phyloP scores from a whole-genome alignment of 2,113 vertebrate species.

The Hyaena hyaena region DNA sequence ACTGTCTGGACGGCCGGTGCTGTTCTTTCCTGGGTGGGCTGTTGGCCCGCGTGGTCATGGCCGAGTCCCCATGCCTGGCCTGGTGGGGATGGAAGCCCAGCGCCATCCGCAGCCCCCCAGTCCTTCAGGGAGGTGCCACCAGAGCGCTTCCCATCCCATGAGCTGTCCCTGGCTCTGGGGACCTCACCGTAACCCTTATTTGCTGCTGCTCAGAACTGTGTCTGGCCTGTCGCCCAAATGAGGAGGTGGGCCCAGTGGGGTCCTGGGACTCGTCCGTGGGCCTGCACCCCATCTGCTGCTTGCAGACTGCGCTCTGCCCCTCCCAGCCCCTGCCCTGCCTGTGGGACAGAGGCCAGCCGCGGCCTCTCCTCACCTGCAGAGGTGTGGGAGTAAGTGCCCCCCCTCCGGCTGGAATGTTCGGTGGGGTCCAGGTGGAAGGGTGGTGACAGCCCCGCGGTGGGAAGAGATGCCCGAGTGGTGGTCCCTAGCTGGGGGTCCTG shows the following conservation, averaged over 20 bases:
- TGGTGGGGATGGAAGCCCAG: neutral
- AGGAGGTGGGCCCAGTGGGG: neutral
- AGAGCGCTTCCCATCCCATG: fast-evolving
- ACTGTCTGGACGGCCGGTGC: neutral
- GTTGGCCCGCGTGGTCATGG: fast-evolving
- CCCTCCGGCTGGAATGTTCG: neutral
- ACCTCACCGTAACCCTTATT: fast-evolving
- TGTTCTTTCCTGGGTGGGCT: neutral
- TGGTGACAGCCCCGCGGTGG: too few species aligned
- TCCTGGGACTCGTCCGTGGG: neutral
- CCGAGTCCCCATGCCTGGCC: neutral
- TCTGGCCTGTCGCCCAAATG: neutral
- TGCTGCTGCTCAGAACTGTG: fast-evolving
- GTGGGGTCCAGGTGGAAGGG: neutral
- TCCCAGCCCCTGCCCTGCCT: neutral
- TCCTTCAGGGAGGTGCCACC: neutral
- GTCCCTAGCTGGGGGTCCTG: neutral
- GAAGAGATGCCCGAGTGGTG: neutral
- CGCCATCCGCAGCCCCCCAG: fast-evolving
- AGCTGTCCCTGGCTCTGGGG: neutral
- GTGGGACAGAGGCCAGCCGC: neutral
- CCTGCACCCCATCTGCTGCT: fast-evolving
- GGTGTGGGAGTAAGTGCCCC: neutral
- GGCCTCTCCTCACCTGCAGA: fast-evolving
- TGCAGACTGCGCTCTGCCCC: neutral